A percentile compares a stretch with the other conserved stretches of the same genome.
phyloP scores from a whole-genome alignment of 2,113 vertebrate species.

The Pluvialis apricaria region DNA sequence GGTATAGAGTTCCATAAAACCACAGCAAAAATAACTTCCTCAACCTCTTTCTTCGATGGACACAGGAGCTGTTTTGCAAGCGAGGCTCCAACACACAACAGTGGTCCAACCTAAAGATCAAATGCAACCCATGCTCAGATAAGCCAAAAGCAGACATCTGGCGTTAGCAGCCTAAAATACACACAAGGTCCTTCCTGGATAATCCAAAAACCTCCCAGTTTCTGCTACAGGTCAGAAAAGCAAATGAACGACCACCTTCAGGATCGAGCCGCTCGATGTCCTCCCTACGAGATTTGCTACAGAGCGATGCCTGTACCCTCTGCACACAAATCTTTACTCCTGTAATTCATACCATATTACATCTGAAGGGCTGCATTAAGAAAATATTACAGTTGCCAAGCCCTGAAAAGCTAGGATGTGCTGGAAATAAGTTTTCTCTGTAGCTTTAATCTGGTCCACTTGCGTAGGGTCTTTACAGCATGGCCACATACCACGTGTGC shows the following conservation, averaged over 20 bases:
- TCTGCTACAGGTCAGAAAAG: neutral
- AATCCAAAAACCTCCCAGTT: neutral
- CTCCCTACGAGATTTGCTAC: neutral
- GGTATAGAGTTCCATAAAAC: slow-evolving; percentile 13
- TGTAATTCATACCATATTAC: neutral
- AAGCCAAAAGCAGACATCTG: slow-evolving; percentile 22
- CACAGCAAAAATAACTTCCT: slow-evolving; percentile 6
- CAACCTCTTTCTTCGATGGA: neutral
- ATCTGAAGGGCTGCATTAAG: neutral
- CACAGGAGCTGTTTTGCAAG: neutral
- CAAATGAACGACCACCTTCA: neutral
- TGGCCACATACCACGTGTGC: neutral
- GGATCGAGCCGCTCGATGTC: neutral
- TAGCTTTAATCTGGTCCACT: neutral
- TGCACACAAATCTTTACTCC: neutral
- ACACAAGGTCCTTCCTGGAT: neutral
- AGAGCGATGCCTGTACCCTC: neutral
- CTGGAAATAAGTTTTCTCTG: neutral
- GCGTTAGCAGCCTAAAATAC: neutral
- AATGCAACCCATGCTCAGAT: neutral
- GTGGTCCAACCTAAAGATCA: neutral
- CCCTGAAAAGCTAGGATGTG: neutral
- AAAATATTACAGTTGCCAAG: neutral
- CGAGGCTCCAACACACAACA: neutral
- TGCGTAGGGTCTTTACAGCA: neutral